Evolutionary conservation across 2,888 invertebrate genomes (phyloP).

Genomic region (Eristalis intricaria): DNA sequence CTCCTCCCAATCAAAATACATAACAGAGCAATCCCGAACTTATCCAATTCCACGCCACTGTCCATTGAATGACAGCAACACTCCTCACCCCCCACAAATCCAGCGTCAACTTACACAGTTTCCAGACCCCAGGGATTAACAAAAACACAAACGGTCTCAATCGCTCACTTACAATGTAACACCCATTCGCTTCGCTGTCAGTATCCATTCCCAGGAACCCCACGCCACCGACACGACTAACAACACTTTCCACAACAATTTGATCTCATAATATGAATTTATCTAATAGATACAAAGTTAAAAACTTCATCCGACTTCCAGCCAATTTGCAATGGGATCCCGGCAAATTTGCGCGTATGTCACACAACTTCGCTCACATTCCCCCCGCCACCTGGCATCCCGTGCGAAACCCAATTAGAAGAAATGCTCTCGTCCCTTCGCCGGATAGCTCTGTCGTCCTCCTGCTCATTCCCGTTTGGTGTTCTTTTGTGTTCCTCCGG

Average conservation of each 20-base stretch:
- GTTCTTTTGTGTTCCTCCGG: constrained; percentile 8
- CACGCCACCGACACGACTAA: neutral
- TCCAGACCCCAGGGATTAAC: neutral
- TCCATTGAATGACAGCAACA: neutral
- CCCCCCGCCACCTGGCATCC: neutral
- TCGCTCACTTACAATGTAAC: neutral
- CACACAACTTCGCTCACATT: constrained; percentile 26
- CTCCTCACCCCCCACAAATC: neutral
- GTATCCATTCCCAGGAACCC: neutral
- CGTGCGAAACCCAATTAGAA: constrained; percentile 53
- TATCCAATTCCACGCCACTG: no score
- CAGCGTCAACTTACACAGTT: neutral
- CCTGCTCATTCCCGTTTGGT: neutral
- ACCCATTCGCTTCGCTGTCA: neutral
- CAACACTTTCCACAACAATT: neutral
- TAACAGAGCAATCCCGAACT: no score
- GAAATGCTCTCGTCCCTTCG: constrained; percentile 3
- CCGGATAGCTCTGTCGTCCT: neutral
- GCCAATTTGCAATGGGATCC: constrained; percentile 37
- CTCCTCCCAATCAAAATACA: no score
- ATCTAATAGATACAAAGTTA: constrained; percentile 27
- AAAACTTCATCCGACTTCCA: constrained; percentile 25
- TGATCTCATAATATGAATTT: constrained; percentile 44
- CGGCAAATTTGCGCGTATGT: constrained; percentile 3
- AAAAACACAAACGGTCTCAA: neutral